Base-by-base conservation (phyloP, 1,140 invertebrate species). In the Cydia pomonella region DNA sequence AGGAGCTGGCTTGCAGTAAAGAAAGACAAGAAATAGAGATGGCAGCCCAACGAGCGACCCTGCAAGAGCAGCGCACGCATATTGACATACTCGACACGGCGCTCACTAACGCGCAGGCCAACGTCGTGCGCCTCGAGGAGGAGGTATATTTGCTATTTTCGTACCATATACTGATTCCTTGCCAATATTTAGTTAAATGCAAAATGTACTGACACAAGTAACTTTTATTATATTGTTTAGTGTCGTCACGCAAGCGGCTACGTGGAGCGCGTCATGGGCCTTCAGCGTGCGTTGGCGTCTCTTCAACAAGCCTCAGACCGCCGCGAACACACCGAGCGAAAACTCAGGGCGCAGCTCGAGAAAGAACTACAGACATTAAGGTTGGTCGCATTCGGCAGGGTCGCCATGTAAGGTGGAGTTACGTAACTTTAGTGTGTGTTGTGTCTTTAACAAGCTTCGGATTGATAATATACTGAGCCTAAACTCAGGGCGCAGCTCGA, bases 51-150 rank as follows among this genome's bases (percentile, higher is more conserved):
- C 93, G 96, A 83, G 97, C 97, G 23, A 98, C 97, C 21, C 90
- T 98, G 59, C 96, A 98, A 85, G 97, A 99, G 88, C 98, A 98
- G 90, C 94, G 97, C 76, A 97, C 96, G 18, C 97, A 98, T 91
- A 98, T 99, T 85, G 97, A 98, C 83, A 98, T 99, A 80, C 94
- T 99, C 38, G 98, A 99, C 86, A 97, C 96, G 27, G 98, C 98
- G 59, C 93, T 99, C 29, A 97, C 97, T 21, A 98, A 98, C 92
- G 97, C 97, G 18, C 97, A 98, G 92, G 95, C 95, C 72, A 98
- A 98, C 89, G 97, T 98, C 63, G 96, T 98, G 23, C 94, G 96
- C 62, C 94, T 98, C 9, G 98, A 99, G 93, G 97, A 98, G 92
- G 97, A 98, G 93, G 96, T 97, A 93, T 82, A 77, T 3, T 66